Evolutionary conservation across 2,113 vertebrate genomes (phyloP), one percentile per base, ranked within the genome.

Genomic region (Balaenoptera acutorostrata): DNA sequence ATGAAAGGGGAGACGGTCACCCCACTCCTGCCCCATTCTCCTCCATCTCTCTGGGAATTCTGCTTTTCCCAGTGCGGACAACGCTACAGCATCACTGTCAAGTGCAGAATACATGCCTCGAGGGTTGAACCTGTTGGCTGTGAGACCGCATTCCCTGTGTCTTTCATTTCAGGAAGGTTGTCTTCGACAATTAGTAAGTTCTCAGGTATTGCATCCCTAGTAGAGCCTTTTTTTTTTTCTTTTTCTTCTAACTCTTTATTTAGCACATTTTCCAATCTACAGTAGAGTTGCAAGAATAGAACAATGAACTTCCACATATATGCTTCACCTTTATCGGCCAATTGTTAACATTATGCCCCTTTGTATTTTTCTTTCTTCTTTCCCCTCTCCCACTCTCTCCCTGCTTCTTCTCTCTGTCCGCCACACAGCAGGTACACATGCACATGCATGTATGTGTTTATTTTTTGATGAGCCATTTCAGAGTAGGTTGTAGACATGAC

Each of bases 391-490:
- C 12, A 8, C 14, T 80, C 74, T 36, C n/a, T 57, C 63, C 66
- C 74, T 14, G 21, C 59, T 41, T 20, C 0, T 13, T 36, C 49
- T 29, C 7, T n/a, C 15, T 7, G 41, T 63, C 49, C 15, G 4
- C 33, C n/a, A 1, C 39, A 29, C 20, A 6, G 11, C 6, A n/a
- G 0, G 20, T 4, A 33, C 3, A 55, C 4, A 2, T 18, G n/a
- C 20, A 0, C 1, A 0, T 33, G 6, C 33, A 0, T 31, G 31
- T 6, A 1, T 31, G 1, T 57, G 66, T 21, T 55, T 33, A 3
- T n/a, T 61, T 84, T 66, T 36, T 14, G 12, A 12, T 44, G 92
- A 82, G 18, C 41, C 6, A 0, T 57, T 69, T 55, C 25, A 12
- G 20, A 44, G 44, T 4, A 9, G 0, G 5, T 39, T 13, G 78